Evolutionary conservation across 2,888 invertebrate genomes (phyloP).

Genomic region (Macrophya alboannulata): DNA sequence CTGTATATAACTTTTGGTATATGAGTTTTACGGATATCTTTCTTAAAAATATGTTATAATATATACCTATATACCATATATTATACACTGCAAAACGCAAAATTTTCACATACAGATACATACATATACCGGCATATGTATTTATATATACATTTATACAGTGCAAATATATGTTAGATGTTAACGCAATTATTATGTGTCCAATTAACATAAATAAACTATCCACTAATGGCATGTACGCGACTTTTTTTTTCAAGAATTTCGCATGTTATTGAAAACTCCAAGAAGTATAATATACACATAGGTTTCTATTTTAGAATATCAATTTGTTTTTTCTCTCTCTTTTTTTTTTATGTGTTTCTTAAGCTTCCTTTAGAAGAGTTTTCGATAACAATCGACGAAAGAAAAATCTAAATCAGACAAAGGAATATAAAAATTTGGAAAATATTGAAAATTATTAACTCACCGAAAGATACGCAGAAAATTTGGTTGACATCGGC

Average conservation of each 20-base stretch:
- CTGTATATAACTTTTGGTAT: background rate
- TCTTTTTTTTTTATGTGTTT: background rate
- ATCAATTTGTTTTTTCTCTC: background rate
- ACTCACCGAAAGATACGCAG: constrained; percentile 42
- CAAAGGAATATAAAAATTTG: background rate
- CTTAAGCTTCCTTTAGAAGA: too few species aligned
- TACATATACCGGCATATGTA: background rate
- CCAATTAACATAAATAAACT: constrained; percentile 24
- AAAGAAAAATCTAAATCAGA: too few species aligned
- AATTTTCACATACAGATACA: background rate
- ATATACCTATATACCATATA: background rate
- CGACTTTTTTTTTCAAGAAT: background rate
- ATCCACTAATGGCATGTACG: constrained; percentile 7
- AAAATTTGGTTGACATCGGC: background rate
- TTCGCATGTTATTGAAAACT: constrained; percentile 27
- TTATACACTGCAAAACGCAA: background rate
- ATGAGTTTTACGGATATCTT: background rate
- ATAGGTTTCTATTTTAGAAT: background rate
- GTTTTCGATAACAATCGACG: background rate
- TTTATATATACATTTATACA: background rate
- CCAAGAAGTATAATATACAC: background rate
- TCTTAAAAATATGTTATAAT: background rate
- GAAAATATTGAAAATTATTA: background rate
- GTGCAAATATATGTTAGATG: background rate
- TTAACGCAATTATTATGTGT: background rate